Base-by-base conservation (phyloP, 2,113 vertebrate species). In the Hystrix cristata region DNA sequence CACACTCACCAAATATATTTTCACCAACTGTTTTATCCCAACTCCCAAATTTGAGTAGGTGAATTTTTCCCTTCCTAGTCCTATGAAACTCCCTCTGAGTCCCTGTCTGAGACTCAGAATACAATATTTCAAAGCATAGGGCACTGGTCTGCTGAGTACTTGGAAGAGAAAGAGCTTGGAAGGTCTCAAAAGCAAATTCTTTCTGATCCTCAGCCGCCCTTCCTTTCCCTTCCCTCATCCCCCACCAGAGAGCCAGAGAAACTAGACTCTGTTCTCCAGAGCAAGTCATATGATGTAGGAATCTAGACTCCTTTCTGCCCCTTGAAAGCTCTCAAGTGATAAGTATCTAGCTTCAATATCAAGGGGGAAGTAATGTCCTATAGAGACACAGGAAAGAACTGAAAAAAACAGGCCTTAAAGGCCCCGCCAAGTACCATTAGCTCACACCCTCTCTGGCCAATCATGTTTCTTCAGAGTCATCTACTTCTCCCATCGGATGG, bases 161-260 rank as follows among this genome's bases (percentile, higher is more conserved):
- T 25, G 19, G 29, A 48, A 76, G 1, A 38, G 8, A 78, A 91
- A 5, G 7, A 23, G 0, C 59, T 7, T 29, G 14, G 6, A 31
- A 34, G 10, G 19, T 12, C 12, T 72, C 23, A 48, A 43, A 48
- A 59, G 8, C 15, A 43, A 57, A 21, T 7, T 48, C 48, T 62
- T 53, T 43, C 1, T 27, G 19, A 82, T 1, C 34, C 48, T 38
- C 6, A 1, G 14, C 18, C 4, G 0, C 10, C 4, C 2, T 79
- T 53, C 19, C 5, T 5, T 59, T 14, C 34, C 5, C 15, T 1
- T 51, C 3, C 3, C 18, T 43, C 13, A 14, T 29, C 8, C 9
- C 27, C 8, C 8, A 4, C 29, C 60, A 64, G 2, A 31, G 25
- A 8, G 38, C n/a, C 43, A 71, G 13, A 78, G 34, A 90, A 51